Evolutionary conservation across 1,140 invertebrate genomes (phyloP).

Genomic region (Pomacea maculata): DNA sequence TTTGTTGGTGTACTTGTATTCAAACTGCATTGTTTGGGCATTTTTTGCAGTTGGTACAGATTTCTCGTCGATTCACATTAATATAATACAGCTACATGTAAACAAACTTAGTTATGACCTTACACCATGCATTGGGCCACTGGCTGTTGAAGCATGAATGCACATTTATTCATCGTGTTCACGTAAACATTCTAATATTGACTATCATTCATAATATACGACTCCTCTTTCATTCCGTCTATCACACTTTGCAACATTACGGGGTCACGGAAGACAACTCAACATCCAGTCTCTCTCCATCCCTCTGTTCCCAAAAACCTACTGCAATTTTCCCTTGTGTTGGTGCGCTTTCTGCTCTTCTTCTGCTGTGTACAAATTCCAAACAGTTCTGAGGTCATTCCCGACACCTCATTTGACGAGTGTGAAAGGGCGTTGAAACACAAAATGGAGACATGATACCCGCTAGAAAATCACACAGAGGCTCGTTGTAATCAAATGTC

Average conservation of each 20-base stretch:
- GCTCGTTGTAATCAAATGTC: too few relatives aligned
- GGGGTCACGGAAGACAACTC: too few relatives aligned
- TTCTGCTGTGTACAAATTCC: slow-evolving; percentile 7
- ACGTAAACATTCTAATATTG: not conserved
- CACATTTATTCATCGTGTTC: not conserved
- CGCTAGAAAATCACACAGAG: not conserved
- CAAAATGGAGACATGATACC: not conserved
- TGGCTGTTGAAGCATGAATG: not conserved
- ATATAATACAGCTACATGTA: too few relatives aligned
- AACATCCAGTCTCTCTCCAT: not conserved
- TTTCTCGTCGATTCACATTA: too few relatives aligned
- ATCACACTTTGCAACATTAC: too few relatives aligned
- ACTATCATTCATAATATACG: not conserved
- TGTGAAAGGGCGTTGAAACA: not conserved
- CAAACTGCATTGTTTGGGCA: too few relatives aligned
- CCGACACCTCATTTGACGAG: slow-evolving; percentile 8
- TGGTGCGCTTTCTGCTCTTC: not conserved
- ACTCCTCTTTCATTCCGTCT: too few relatives aligned
- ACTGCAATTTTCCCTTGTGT: not conserved
- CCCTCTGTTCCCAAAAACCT: not conserved
- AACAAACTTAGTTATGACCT: not conserved
- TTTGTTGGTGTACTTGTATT: too few relatives aligned
- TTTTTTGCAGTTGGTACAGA: too few relatives aligned
- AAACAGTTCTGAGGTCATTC: slow-evolving; percentile 9
- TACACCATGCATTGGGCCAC: not conserved